phyloP scores from a whole-genome alignment of 2,888 invertebrate species.

The Sabellastarte sp. region DNA sequence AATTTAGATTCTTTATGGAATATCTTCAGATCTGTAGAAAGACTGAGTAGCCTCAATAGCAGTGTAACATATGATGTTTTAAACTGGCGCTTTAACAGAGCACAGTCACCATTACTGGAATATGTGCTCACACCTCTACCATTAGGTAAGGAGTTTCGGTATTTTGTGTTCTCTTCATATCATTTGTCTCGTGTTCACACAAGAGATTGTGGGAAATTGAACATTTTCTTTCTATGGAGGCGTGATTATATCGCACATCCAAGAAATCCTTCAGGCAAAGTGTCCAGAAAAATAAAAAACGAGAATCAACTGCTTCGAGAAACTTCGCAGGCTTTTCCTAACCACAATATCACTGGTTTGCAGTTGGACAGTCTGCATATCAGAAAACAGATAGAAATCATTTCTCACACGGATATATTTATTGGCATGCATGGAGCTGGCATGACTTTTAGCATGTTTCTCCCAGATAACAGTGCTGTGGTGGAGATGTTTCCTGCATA shows the following conservation, averaged over 20 bases:
- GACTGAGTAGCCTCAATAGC: neutral
- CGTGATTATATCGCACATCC: constrained; percentile 26
- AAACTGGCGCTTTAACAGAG: neutral
- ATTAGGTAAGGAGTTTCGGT: neutral
- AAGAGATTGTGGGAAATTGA: neutral
- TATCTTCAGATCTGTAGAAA: neutral
- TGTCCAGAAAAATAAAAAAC: constrained; percentile 18
- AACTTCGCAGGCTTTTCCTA: neutral
- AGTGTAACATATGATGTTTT: neutral
- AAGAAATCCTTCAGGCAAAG: constrained; percentile 19
- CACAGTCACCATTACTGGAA: neutral
- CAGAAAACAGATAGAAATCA: constrained; percentile 17
- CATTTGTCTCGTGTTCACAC: neutral
- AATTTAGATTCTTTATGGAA: constrained; percentile 41
- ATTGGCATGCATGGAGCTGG: constrained; percentile 26
- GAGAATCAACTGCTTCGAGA: constrained; percentile 13
- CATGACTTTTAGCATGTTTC: neutral
- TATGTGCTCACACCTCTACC: neutral
- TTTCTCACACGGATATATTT: constrained; percentile 16
- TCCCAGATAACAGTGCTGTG: neutral
- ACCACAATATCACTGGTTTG: neutral
- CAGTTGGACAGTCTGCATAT: constrained; percentile 3
- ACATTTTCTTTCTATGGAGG: constrained; percentile 17
- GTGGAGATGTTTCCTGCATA: constrained; percentile 2
- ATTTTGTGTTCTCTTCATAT: neutral